These are phyloP conservation scores for Diadromus collaris DNA, from an alignment of 2,888 invertebrate genomes.

Conservation along the genomic window DNA sequence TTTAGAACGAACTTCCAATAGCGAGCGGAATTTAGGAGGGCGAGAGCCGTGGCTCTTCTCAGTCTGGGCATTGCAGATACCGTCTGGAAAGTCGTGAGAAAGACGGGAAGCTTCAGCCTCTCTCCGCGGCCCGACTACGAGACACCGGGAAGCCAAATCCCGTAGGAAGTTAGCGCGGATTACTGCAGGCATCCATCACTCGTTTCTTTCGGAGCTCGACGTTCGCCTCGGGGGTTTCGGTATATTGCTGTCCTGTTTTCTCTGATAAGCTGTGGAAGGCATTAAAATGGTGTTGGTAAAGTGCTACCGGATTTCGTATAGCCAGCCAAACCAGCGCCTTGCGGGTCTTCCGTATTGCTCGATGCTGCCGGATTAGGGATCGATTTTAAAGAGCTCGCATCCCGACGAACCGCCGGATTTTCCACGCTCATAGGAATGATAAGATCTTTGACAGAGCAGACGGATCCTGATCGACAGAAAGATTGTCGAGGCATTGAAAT, in stretches of 20 bases:
- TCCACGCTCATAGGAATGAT: slow-evolving; percentile 23
- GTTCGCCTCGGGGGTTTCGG: slow-evolving; percentile 47
- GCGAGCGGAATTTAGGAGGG: slow-evolving; percentile 60
- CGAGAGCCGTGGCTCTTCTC: slow-evolving; percentile 40
- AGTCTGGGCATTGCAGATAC: slow-evolving; percentile 22
- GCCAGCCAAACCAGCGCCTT: slow-evolving; percentile 35
- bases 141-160: slow-evolving; percentile 74
- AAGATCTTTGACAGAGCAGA: slow-evolving; percentile 20
- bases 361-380: slow-evolving; percentile 53
- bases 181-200: slow-evolving; percentile 79
- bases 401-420: slow-evolving; percentile 32
- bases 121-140: slow-evolving; percentile 43
- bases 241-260: slow-evolving; percentile 48
- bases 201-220: slow-evolving; percentile 72
- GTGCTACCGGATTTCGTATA: slow-evolving; percentile 51
- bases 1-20: slow-evolving; percentile 65
- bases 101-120: slow-evolving; percentile 35
- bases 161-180: slow-evolving; percentile 79
- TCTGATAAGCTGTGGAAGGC: slow-evolving; percentile 50
- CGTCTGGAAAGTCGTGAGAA: slow-evolving; percentile 44
- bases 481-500: slow-evolving; percentile 25
- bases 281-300: slow-evolving; percentile 55
- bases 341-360: slow-evolving; percentile 53
- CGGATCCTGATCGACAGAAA: slow-evolving; percentile 35
- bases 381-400: slow-evolving; percentile 57